These are phyloP conservation scores for Cololabis saira DNA, from an alignment of 2,113 vertebrate genomes.

Conservation along the genomic window DNA sequence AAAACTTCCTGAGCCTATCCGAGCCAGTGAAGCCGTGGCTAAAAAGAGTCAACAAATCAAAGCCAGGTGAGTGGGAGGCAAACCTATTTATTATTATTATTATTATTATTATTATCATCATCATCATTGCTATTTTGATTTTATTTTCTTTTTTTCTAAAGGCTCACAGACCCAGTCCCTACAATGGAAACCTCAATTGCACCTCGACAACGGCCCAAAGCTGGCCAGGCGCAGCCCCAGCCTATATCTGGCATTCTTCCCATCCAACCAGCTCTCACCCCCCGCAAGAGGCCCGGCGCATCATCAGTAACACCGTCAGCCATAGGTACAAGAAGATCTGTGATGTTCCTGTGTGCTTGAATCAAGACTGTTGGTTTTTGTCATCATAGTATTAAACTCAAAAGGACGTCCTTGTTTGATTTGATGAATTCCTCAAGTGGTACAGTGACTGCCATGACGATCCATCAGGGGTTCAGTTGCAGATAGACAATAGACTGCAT, in stretches of 20 bases:
- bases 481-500: no score
- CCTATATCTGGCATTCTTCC: constrained; percentile 93
- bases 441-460: no score
- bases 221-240: constrained; percentile 93
- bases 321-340: constrained; percentile 71
- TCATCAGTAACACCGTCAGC: constrained; percentile 78
- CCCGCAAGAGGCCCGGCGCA: constrained; percentile 89
- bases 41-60: constrained; percentile 98
- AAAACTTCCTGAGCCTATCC: constrained; percentile 95
- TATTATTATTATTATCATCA: no score
- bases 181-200: constrained; percentile 96
- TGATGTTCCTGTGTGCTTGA: no score
- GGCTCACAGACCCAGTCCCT: constrained; percentile 93
- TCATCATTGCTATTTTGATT: no score
- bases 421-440: background rate
- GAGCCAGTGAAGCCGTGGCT: constrained; percentile 95
- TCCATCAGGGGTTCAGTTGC: no score
- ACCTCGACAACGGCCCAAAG: constrained; percentile 95
- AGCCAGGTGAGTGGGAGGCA: constrained; percentile 86
- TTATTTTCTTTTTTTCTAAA: constrained; percentile 48
- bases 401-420: constrained; percentile 13
- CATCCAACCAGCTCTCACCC: constrained; percentile 94
- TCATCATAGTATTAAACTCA: background rate
- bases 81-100: background rate
- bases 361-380: background rate